These are phyloP conservation scores for Idaea straminata DNA, from an alignment of 2,888 invertebrate genomes.

Conservation along the genomic window DNA sequence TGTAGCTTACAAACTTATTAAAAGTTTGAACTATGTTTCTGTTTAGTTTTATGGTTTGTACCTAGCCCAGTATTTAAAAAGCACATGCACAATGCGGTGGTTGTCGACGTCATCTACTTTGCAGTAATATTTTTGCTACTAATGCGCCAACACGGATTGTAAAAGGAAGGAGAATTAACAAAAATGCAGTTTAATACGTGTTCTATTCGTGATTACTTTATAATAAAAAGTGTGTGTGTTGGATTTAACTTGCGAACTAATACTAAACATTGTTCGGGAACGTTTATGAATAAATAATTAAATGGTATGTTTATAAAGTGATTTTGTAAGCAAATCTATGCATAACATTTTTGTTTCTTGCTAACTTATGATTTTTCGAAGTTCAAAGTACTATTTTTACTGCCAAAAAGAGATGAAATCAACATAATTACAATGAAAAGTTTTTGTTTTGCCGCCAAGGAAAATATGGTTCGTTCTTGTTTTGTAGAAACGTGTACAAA, in stretches of 20 bases:
- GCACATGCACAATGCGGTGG: constrained; percentile 75
- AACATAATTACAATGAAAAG: no score
- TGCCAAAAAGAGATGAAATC: no score
- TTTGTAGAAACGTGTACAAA: not conserved
- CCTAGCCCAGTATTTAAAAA: constrained; percentile 73
- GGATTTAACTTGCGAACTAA: constrained; percentile 32
- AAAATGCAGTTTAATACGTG: constrained; percentile 67
- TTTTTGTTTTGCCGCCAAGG: no score
- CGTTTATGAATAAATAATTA: constrained; percentile 22
- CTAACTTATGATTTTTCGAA: not conserved
- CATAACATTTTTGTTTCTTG: not conserved
- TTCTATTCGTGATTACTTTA: constrained; percentile 52
- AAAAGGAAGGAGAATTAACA: constrained; percentile 59
- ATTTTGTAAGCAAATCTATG: not conserved
- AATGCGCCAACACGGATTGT: constrained; percentile 72
- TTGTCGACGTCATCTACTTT: constrained; percentile 77
- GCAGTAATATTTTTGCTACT: constrained; percentile 77
- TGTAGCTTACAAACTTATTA: not conserved
- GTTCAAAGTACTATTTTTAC: no score
- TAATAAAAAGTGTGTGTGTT: constrained; percentile 28
- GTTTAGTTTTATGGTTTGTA: constrained; percentile 59
- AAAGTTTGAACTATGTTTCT: constrained; percentile 25
- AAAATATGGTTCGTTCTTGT: not conserved
- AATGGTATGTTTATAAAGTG: constrained; percentile 38
- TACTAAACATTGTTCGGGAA: constrained; percentile 26